Evolutionary conservation across 2,113 vertebrate species (phyloP), one percentile per base, ranked within the genome.

Genomic region (Hemibagrus wyckioides): DNA sequence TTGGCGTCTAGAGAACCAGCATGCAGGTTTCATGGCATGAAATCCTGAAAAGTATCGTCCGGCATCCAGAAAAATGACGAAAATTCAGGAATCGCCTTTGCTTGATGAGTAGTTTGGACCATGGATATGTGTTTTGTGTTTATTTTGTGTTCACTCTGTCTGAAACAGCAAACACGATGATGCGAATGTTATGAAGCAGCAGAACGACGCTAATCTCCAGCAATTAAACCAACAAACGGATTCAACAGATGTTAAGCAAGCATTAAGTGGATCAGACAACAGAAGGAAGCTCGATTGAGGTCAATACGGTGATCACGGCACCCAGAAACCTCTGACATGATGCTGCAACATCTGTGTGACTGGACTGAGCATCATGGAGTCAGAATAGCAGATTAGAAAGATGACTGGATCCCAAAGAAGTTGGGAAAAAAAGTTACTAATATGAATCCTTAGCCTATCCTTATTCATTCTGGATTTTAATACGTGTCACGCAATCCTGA

Each of bases 141-240:
- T n/a, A n/a, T n/a, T n/a, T n/a, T n/a, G n/a, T n/a, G n/a, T 86
- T 81, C n/a, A 65, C 61, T 52, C 44, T 80, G 73, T 76, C 41
- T 77, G 44, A n/a, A 44, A 77, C 17, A 77, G 28, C 5, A 2
- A 77, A 50, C 75, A 77, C n/a, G n/a, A n/a, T n/a, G n/a, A n/a
- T n/a, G n/a, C 48, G 39, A 63, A 63, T 63, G 11, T 11, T 19
- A 48, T 33, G 33, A 48, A 77, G 39, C 71, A 48, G 63, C 39
- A 1, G 50, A 73, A 57, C 23, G 2, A 59, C 10, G 41, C 54
- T 30, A 59, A 56, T 69, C 52, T 59, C 67, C 52, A 75, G 23
- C 23, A 41, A 50, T n/a, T 56, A 39, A 48, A n/a, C 30, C 25
- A 77, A 50, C 44, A n/a, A 50, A 50, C 5, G 0, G 14, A 28